Percentiles rank a stretch among this genome's conserved stretches.
Conservation (phyloP, 1,140 invertebrate genomes). For the Hyles vespertilio region DNA sequence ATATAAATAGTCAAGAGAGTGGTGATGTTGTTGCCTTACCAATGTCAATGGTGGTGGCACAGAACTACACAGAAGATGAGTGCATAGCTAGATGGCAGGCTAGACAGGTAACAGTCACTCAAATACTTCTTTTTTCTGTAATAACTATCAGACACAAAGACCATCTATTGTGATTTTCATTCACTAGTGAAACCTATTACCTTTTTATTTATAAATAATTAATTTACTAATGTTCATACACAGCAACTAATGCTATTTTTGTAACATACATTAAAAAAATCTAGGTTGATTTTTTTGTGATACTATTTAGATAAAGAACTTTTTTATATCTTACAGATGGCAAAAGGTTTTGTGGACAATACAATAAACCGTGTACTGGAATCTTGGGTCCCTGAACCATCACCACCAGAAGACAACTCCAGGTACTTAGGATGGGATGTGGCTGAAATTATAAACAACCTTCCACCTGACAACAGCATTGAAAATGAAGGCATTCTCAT, state of each 20-base stretch:
- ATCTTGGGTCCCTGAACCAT: conserved; percentile 76
- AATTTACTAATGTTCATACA: too few relatives aligned
- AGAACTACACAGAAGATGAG: conserved; percentile 67
- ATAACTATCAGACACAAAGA: background rate
- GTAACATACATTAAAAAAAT: too few relatives aligned
- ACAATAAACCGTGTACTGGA: conserved; percentile 83
- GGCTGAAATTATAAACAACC: conserved; percentile 74
- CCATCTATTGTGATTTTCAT: too few relatives aligned
- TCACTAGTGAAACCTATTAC: too few relatives aligned
- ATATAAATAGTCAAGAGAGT: conserved; percentile 22
- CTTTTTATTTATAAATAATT: too few relatives aligned
- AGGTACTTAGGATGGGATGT: conserved; percentile 68
- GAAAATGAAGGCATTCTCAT: conserved; percentile 81
- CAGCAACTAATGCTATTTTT: too few relatives aligned
- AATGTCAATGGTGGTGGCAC: conserved; percentile 37
- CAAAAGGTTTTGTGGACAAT: conserved; percentile 83
- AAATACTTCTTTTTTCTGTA: background rate
- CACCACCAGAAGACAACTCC: conserved; percentile 50
- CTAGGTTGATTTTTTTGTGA: too few relatives aligned
- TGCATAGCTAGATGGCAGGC: conserved; percentile 80
- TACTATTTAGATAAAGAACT: too few relatives aligned
- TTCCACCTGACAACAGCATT: conserved; percentile 75
- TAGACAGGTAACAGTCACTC: conserved; percentile 72
- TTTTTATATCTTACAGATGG: conserved; percentile 61
- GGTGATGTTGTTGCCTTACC: conserved; percentile 20